Evolutionary conservation across 1,140 invertebrate genomes (phyloP), one percentile per base, ranked within the genome.

Genomic region (Aphelenchoides fujianensis): DNA sequence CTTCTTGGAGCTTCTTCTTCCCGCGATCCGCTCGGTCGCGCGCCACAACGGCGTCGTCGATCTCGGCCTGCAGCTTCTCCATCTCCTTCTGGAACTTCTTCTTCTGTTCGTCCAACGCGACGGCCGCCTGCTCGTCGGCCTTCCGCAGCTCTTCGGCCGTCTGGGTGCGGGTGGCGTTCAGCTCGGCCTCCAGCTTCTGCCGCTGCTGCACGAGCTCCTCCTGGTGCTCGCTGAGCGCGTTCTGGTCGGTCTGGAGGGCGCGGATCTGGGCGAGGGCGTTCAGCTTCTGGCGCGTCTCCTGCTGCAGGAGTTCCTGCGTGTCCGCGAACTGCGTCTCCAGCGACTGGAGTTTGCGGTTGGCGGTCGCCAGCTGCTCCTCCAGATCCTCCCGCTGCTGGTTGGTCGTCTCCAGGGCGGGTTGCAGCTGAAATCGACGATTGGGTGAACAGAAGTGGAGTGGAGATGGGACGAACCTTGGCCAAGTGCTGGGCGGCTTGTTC

Each of bases 11-110:
- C 84, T 98, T 98, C 87, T 95, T 95, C 86, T 95, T 95, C 62
- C 92, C 95, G 86, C 96, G 96, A 74, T 97, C 94, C 23, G 97
- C 86, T 79, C 95, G 95, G 81, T 96, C 94, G 81, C 93, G 94
- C 36, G 90, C 89, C 41, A 91, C 91, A 75, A 91, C 90, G n/a
- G 95, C 85, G 85, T 96, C 93, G 78, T 94, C 92, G 16, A 95
- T 89, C 86, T 93, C 91, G 27, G 91, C 85, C 81, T 92, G 89
- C 32, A 94, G 85, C 1, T 89, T 89, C 85, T 98, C 95, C 67
- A 94, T 88, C 76, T 98, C 95, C 86, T 89, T 94, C 75, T 89
- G 87, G 16, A 91, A 86, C 79, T 94, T 92, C 88, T 97, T 97
- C 76, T 91, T 90, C 67, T 90, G 89, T 84, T 97, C 94, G 84